These are phyloP conservation scores for Hippopotamus amphibius DNA, from an alignment of 2,113 vertebrate species.

Conservation along the genomic window DNA sequence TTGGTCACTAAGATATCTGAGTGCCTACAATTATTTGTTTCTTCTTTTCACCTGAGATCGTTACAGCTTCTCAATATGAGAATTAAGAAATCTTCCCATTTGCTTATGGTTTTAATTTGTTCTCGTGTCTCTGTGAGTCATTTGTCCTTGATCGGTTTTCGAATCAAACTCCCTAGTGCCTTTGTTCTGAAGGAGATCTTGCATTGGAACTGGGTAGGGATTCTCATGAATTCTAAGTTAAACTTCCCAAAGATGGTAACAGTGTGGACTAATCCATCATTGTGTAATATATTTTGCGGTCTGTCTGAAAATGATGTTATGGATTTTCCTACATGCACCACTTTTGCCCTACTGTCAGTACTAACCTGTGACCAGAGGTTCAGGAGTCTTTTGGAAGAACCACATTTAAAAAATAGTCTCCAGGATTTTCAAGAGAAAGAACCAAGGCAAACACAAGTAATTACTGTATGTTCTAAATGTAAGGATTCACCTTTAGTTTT, in stretches of 20 bases:
- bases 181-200: neutral
- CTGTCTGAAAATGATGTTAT: neutral
- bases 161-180: neutral
- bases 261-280: neutral
- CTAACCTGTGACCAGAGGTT: neutral
- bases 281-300: neutral
- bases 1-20: neutral
- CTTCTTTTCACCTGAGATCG: neutral
- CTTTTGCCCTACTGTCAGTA: neutral
- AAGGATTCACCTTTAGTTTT: neutral
- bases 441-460: neutral
- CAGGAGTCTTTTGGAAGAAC: neutral
- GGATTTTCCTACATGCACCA: neutral
- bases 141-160: neutral
- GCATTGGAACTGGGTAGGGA: neutral
- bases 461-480: neutral
- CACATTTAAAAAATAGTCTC: neutral
- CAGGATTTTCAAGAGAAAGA: slow-evolving; percentile 25
- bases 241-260: neutral
- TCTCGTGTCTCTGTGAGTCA: neutral
- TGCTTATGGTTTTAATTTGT: neutral
- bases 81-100: neutral
- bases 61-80: neutral
- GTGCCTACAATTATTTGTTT: neutral
- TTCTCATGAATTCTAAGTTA: neutral